Evolutionary conservation across 2,113 vertebrate species (phyloP), one percentile per base, ranked within the genome.

Genomic region (Suncus etruscus): DNA sequence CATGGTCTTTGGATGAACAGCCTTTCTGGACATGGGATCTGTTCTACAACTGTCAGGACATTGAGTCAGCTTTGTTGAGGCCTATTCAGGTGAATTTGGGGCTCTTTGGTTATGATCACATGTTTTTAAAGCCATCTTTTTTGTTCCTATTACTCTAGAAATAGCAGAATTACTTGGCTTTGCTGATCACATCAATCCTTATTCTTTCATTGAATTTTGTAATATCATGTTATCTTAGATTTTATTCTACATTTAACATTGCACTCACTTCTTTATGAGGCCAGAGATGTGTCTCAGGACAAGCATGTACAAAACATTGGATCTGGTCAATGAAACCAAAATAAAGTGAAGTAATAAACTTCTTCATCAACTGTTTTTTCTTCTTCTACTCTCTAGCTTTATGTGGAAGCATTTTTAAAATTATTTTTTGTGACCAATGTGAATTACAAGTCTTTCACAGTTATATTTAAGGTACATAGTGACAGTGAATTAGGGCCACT

Each of bases 211-310:
- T 87, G 32, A 39, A 77, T 89, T 89, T 85, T 32, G 15, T 78
- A 70, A 66, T 0, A 11, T 45, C 74, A 22, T 4, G 20, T 14
- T 58, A 20, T 70, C 25, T 78, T 91, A 29, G 32, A 61, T 91
- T 91, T 74, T 94, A 20, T 89, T 31, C 29, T 70, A 50, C 29
- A 76, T 89, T 92, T 84, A 31, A 29, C 39, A 84, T 61, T 91
- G 80, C 73, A 75, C 81, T 90, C 51, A 54, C 51, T 54, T 15
- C 51, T 54, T 15, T 15, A 54, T 10, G 51, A 54, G 51, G 11
- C 51, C 11, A 58, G 11, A 18, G 54, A 58, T 58, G 54, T 58
- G 54, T 14, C 54, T 58, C 54, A 58, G 11, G 54, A 18, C 14
- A 18, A 16, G 54, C 15, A 58, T 58, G 51, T 54, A 54, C 51